phyloP scores from a whole-genome alignment of 2,113 vertebrate genomes.

The Micromys minutus region DNA sequence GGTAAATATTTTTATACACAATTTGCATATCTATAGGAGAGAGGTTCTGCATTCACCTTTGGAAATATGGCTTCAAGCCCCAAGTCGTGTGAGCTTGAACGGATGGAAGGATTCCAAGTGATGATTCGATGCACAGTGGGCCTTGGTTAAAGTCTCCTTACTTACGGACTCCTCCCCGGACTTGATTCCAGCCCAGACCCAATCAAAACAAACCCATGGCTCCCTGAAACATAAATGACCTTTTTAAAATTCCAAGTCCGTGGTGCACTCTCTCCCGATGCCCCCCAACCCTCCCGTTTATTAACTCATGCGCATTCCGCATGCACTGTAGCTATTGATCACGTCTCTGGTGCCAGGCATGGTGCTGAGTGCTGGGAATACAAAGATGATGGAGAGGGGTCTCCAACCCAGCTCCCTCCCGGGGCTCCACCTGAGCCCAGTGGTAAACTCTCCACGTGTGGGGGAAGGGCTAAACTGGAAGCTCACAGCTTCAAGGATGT shows the following conservation, averaged over 20 bases:
- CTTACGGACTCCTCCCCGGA: neutral
- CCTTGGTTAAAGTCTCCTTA: neutral
- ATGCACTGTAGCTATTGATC: neutral
- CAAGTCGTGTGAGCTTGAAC: neutral
- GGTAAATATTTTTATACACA: neutral
- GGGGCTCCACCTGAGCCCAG: neutral
- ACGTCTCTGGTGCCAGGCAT: constrained; percentile 43
- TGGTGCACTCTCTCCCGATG: neutral
- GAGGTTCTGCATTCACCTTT: neutral
- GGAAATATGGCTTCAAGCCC: neutral
- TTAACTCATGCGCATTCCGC: neutral
- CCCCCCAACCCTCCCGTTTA: constrained; percentile 34
- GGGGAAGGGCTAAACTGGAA: no score
- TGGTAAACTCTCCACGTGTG: accelerated
- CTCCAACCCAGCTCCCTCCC: accelerated
- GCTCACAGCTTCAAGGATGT: no score
- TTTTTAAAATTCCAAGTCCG: constrained; percentile 74
- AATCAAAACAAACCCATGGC: constrained; percentile 45
- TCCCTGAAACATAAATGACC: constrained; percentile 63
- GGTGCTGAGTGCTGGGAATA: constrained; percentile 36
- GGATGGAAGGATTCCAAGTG: neutral
- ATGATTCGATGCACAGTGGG: neutral
- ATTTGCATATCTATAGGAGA: neutral
- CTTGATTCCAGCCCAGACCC: constrained; percentile 11
- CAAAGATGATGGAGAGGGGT: neutral